These are phyloP conservation scores for Xyrichtys novacula DNA, from an alignment of 2,797 vertebrate genomes.

Conservation along the genomic window DNA sequence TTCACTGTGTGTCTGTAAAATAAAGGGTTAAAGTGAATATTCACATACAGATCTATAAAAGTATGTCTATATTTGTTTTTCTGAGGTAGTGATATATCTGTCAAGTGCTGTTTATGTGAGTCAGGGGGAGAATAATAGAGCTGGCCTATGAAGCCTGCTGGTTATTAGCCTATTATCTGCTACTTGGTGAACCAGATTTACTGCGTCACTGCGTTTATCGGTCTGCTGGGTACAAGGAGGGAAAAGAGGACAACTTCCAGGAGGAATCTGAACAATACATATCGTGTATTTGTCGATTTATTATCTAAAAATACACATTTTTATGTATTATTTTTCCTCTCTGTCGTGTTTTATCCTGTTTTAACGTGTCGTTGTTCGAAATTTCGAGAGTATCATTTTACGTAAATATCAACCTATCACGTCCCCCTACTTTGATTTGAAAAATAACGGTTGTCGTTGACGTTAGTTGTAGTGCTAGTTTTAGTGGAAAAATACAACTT, in stretches of 20 bases:
- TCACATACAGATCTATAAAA: neutral
- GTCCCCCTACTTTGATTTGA: too few species aligned
- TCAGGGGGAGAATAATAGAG: slow-evolving; percentile 61
- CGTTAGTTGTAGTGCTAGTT: too few species aligned
- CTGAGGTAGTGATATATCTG: fast-evolving
- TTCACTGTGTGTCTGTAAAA: neutral
- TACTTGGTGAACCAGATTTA: slow-evolving; percentile 64
- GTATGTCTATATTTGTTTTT: neutral
- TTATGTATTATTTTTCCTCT: neutral
- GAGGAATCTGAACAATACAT: slow-evolving; percentile 3
- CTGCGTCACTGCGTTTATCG: slow-evolving; percentile 73
- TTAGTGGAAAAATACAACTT: too few species aligned
- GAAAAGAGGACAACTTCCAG: slow-evolving; percentile 42
- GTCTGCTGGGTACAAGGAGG: slow-evolving; percentile 63
- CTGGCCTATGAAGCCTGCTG: slow-evolving; percentile 55
- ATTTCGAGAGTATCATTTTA: neutral
- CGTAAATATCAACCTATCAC: neutral
- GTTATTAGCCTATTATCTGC: slow-evolving; percentile 75
- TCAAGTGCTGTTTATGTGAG: slow-evolving; percentile 27
- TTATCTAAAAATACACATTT: neutral
- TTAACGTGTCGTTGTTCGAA: neutral
- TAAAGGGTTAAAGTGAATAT: neutral
- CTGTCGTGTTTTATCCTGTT: neutral
- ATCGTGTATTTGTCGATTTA: slow-evolving; percentile 8
- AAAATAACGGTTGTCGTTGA: too few species aligned